phyloP scores from a whole-genome alignment of 1,140 invertebrate species.

The Tetramorium simillimum region DNA sequence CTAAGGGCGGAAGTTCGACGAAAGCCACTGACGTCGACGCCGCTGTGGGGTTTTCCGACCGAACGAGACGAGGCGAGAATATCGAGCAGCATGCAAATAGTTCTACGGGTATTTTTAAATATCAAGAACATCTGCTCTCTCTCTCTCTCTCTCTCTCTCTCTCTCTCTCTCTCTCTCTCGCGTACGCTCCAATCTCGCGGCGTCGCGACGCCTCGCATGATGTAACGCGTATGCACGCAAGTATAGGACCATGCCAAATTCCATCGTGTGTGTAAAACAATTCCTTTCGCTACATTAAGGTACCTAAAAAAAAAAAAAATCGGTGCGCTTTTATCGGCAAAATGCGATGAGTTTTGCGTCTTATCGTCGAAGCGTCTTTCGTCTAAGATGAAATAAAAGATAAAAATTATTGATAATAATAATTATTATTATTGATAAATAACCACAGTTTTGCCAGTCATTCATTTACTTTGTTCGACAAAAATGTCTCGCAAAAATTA shows the following conservation, averaged over 20 bases:
- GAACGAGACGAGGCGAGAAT: constrained; percentile 63
- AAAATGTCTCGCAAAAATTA: not conserved
- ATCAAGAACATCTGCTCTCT: constrained; percentile 75
- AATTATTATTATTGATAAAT: too few species aligned
- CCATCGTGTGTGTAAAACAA: constrained; percentile 29
- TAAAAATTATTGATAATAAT: not conserved
- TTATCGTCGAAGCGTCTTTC: not conserved
- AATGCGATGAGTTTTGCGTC: too few species aligned
- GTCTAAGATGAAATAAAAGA: not conserved
- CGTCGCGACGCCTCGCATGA: constrained; percentile 46
- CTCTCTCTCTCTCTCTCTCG: constrained; percentile 38
- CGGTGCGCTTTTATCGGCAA: not conserved
- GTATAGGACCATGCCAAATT: constrained; percentile 53
- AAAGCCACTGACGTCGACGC: constrained; percentile 59
- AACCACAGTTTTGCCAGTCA: not conserved
- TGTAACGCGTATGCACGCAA: constrained; percentile 64
- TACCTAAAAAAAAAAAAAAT: not conserved
- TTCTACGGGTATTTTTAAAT: constrained; percentile 73
- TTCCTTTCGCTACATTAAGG: not conserved
- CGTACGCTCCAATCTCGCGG: constrained; percentile 19
- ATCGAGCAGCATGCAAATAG: constrained; percentile 70
- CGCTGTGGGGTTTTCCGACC: constrained; percentile 73
- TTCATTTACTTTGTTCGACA: not conserved
- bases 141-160: too few species aligned
- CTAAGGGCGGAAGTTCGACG: constrained; percentile 24